These are phyloP conservation scores for Cephus rjabovi DNA, from an alignment of 2,888 invertebrate species.

Conservation along the genomic window DNA sequence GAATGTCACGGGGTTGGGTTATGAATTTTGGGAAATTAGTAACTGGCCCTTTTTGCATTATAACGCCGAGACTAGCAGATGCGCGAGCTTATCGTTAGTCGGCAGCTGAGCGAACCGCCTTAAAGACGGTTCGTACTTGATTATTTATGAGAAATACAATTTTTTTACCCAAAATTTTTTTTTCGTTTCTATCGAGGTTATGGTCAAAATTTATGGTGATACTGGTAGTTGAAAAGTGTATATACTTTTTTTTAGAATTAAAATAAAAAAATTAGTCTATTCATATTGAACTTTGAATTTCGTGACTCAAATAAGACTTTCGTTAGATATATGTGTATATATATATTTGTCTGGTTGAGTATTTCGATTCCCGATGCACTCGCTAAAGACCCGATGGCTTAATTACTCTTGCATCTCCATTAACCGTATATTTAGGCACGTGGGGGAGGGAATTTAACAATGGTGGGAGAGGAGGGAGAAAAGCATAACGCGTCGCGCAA, in stretches of 20 bases:
- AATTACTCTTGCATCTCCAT: constrained; percentile 24
- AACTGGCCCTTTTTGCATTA: neutral
- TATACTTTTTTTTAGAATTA: neutral
- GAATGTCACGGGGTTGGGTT: neutral
- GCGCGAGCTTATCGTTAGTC: neutral
- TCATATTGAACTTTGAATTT: neutral
- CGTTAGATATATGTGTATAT: neutral
- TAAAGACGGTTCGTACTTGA: neutral
- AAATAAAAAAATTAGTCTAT: neutral
- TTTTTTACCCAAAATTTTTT: neutral
- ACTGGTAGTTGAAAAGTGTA: too few relatives aligned
- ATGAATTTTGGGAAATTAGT: neutral
- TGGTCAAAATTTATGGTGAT: too few relatives aligned
- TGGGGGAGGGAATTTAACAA: constrained; percentile 9
- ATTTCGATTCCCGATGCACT: neutral
- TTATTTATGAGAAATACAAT: neutral
- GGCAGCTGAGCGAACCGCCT: neutral
- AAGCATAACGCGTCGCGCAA: constrained; percentile 27
- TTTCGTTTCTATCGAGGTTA: too few relatives aligned
- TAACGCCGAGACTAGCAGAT: neutral
- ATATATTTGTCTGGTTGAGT: neutral
- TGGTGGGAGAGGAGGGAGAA: constrained; percentile 21
- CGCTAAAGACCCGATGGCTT: neutral
- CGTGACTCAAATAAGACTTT: neutral
- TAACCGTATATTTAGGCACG: neutral